Conservation (phyloP, 2,888 invertebrate genomes). For the Campoplex capitator region DNA sequence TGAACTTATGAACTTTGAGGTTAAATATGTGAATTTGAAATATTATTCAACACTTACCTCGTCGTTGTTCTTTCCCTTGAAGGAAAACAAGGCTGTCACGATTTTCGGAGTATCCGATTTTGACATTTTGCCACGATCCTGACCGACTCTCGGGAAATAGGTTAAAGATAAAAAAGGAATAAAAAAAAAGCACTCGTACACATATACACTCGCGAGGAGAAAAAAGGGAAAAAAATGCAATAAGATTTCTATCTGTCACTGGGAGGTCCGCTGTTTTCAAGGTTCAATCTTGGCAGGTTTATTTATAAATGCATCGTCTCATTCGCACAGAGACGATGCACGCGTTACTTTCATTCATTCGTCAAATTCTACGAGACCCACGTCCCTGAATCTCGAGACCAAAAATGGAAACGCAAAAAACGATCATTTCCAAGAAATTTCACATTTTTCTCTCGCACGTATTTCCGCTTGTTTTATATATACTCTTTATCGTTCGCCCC, state of each 20-base stretch:
- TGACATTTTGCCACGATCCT: slow-evolving; percentile 74
- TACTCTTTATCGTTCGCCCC: background rate
- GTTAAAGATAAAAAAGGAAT: slow-evolving; percentile 8
- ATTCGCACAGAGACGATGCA: slow-evolving; percentile 49
- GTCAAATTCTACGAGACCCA: slow-evolving; percentile 11
- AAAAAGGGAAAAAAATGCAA: slow-evolving; percentile 39
- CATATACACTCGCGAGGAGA: background rate
- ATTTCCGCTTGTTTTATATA: background rate
- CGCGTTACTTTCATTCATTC: slow-evolving; percentile 61
- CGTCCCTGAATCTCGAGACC: slow-evolving; percentile 6
- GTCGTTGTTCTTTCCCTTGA: slow-evolving; percentile 98
- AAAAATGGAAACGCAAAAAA: slow-evolving; percentile 13
- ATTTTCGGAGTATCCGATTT: slow-evolving; percentile 84
- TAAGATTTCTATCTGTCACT: slow-evolving; percentile 56
- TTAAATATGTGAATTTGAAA: background rate
- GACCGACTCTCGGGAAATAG: slow-evolving; percentile 55
- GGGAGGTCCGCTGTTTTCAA: slow-evolving; percentile 57
- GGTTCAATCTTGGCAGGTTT: slow-evolving; percentile 65
- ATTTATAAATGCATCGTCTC: slow-evolving; percentile 63
- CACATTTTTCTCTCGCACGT: slow-evolving; percentile 15
- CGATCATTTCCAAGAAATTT: background rate
- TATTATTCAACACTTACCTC: slow-evolving; percentile 88
- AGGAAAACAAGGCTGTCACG: slow-evolving; percentile 96
- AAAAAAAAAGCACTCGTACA: slow-evolving; percentile 24
- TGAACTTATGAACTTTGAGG: slow-evolving; percentile 1